These are phyloP conservation scores for Columba janthina DNA, from an alignment of 2,113 vertebrate species.

Conservation along the genomic window DNA sequence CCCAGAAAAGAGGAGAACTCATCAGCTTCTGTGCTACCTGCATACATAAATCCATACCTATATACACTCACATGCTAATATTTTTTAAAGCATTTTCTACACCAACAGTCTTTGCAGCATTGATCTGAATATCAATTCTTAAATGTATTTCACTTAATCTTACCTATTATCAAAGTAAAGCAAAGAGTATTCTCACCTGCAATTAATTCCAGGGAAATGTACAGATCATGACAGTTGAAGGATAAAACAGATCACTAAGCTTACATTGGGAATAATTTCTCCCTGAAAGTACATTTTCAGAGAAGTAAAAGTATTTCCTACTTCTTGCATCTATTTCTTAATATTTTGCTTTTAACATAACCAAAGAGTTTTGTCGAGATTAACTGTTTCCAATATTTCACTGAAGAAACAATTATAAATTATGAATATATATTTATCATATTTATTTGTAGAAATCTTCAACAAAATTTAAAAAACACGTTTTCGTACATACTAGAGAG, in stretches of 20 bases:
- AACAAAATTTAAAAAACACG: not conserved
- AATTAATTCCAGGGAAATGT: not conserved
- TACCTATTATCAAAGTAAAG: not conserved
- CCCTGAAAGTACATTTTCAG: not conserved
- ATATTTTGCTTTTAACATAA: rapidly evolving
- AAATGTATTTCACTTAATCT: not conserved
- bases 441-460: not conserved
- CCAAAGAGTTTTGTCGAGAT: not conserved
- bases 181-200: not conserved
- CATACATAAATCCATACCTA: rapidly evolving
- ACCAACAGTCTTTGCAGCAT: not conserved
- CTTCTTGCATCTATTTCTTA: not conserved
- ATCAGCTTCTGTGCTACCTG: not conserved
- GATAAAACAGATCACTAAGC: not conserved
- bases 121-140: not conserved
- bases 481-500: not conserved
- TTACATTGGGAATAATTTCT: not conserved
- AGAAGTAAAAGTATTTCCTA: not conserved
- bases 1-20: not conserved
- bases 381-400: not conserved
- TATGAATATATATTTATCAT: not conserved
- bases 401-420: not conserved
- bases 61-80: rapidly evolving
- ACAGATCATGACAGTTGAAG: not conserved
- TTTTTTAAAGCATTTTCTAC: not conserved